A percentile compares a stretch with the other conserved stretches of the same genome.
Conservation (phyloP, 2,797 vertebrate species). For the Sarcoramphus papa region DNA sequence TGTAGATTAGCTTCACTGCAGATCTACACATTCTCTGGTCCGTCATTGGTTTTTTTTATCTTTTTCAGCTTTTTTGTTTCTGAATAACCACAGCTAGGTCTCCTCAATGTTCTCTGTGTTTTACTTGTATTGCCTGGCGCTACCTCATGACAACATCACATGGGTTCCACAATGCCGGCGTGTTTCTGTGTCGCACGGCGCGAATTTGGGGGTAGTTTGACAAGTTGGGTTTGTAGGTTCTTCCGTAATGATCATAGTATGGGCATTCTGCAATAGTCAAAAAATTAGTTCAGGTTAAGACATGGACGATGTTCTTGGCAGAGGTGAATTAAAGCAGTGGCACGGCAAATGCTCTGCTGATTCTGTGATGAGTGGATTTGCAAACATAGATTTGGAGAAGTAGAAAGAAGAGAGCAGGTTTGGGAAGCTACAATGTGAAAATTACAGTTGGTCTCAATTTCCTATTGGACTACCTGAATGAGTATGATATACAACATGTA, state of each 20-base stretch:
- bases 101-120: not conserved
- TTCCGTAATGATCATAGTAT: accelerated
- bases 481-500: not conserved
- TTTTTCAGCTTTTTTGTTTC: not conserved
- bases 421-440: not conserved
- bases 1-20: not conserved
- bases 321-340: not conserved
- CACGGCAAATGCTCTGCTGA: not conserved
- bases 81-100: not conserved
- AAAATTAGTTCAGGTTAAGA: not conserved
- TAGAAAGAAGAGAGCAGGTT: not conserved
- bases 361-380: not conserved
- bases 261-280: not conserved
- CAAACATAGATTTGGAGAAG: not conserved
- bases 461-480: not conserved
- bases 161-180: accelerated
- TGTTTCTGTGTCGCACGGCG: accelerated
- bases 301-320: not conserved
- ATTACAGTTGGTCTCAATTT: not conserved
- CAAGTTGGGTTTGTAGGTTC: not conserved
- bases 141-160: not conserved
- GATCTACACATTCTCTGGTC: not conserved
- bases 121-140: accelerated
- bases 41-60: accelerated
- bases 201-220: not conserved